Evolutionary conservation across 2,888 invertebrate species (phyloP).

Genomic region (Polietes domitor): DNA sequence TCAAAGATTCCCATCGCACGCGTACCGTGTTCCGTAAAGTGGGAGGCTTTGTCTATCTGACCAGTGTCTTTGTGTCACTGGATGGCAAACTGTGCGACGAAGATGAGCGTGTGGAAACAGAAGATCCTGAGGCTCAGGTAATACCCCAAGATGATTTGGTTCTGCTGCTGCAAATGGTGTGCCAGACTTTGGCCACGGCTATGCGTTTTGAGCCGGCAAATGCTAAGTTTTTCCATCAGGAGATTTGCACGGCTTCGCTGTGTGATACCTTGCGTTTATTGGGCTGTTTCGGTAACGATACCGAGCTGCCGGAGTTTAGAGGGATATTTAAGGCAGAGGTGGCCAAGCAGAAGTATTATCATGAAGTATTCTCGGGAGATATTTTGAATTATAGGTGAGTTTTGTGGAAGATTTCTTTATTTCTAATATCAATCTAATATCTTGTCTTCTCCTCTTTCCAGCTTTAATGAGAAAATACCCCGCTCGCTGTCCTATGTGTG

Average conservation of each 20-base stretch:
- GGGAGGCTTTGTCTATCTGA: conserved; percentile 98
- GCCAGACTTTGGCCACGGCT: conserved; percentile 96
- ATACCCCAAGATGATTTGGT: conserved; percentile 85
- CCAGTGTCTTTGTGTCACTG: conserved; percentile 95
- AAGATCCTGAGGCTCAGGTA: conserved; percentile 72
- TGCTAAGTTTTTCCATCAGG: conserved; percentile 98
- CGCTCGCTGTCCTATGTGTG: conserved; percentile 91
- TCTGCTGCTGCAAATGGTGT: conserved; percentile 91
- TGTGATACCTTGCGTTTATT: conserved; percentile 95
- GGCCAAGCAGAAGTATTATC: conserved; percentile 82
- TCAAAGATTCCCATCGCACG: conserved; percentile 97
- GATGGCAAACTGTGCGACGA: conserved; percentile 88
- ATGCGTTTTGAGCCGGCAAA: conserved; percentile 99
- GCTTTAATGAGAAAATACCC: conserved; percentile 88
- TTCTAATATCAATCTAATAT: background rate
- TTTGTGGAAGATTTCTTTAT: background rate
- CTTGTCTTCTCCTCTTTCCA: conserved; percentile 74
- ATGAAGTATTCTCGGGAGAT: conserved; percentile 89
- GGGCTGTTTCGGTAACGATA: conserved; percentile 90
- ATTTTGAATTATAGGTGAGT: conserved; percentile 83
- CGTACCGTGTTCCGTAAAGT: conserved; percentile 98
- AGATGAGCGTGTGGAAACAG: conserved; percentile 71
- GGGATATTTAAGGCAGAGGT: conserved; percentile 76
- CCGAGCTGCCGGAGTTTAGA: conserved; percentile 81
- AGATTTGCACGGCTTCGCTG: conserved; percentile 96